Evolutionary conservation across 2,888 invertebrate species (phyloP).

Genomic region (Chrysotoxum bicinctum): DNA sequence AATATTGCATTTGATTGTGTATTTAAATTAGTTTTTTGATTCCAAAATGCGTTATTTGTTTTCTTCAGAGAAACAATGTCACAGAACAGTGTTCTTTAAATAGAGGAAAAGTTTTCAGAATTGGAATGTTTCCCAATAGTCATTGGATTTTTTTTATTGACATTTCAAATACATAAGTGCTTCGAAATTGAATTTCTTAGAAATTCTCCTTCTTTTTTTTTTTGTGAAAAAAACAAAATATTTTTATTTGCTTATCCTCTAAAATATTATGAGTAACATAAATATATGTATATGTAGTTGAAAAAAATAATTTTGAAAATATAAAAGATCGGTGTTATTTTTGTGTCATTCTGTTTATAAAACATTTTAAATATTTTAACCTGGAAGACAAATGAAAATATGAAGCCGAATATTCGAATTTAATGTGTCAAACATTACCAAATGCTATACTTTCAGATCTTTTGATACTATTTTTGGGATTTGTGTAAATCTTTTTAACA

Average conservation of each 20-base stretch:
- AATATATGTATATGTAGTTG: not conserved
- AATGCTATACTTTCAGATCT: too few species aligned
- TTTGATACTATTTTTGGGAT: too few species aligned
- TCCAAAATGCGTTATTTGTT: not conserved
- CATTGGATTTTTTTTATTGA: conserved; percentile 1
- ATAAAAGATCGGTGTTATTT: not conserved
- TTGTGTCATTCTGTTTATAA: not conserved
- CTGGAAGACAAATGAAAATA: not conserved
- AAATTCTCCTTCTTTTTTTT: not conserved
- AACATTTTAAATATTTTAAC: not conserved
- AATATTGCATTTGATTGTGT: conserved; percentile 9
- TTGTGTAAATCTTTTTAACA: too few species aligned
- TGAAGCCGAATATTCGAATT: too few species aligned
- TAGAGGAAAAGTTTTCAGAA: not conserved
- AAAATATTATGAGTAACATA: not conserved
- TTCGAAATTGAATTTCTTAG: not conserved
- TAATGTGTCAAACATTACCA: too few species aligned
- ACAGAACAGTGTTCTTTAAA: conserved; percentile 11
- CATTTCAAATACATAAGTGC: conserved; percentile 1
- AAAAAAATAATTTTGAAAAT: not conserved
- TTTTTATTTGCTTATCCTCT: not conserved
- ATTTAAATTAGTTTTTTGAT: conserved; percentile 1
- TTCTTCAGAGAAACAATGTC: not conserved
- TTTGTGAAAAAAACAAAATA: not conserved
- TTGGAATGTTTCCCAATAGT: conserved; percentile 7